A percentile compares a stretch with the other conserved stretches of the same genome.
These are phyloP conservation scores for Drosophila virilis DNA, from an alignment of 1,140 invertebrate genomes.

Conservation along the genomic window DNA sequence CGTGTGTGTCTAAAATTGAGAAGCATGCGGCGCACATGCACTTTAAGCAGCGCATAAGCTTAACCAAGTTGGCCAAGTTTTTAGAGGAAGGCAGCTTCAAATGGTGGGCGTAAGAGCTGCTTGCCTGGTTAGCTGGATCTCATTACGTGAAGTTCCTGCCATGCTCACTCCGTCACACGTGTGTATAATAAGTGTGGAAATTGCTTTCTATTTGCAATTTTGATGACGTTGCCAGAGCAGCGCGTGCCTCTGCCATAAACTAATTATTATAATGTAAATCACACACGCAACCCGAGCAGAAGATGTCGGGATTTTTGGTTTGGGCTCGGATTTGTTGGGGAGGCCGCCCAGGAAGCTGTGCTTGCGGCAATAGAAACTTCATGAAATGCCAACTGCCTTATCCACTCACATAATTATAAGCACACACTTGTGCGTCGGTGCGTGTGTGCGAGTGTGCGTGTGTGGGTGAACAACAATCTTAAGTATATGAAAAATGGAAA, in stretches of 20 bases:
- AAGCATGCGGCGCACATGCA: conserved; percentile 24
- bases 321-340: neutral
- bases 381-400: conserved; percentile 27
- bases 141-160: conserved; percentile 35
- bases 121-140: conserved; percentile 28
- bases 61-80: conserved; percentile 39
- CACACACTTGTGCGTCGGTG: neutral
- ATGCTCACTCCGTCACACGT: conserved; percentile 29
- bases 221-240: conserved; percentile 46
- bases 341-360: conserved; percentile 19
- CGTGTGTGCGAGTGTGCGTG: neutral
- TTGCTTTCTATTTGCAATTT: conserved; percentile 72
- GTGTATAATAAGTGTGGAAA: conserved; percentile 65
- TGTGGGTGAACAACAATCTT: neutral
- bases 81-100: neutral
- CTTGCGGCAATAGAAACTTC: conserved; percentile 21
- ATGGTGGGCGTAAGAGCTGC: conserved; percentile 1
- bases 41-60: conserved; percentile 24
- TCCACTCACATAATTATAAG: conserved; percentile 41
- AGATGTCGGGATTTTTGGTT: neutral
- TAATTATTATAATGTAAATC: conserved; percentile 71
- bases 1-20: conserved; percentile 47
- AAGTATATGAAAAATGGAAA: conserved; percentile 13
- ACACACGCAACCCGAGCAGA: conserved; percentile 40
- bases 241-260: conserved; percentile 57